A percentile compares a stretch with the other conserved stretches of the same genome.
These are phyloP conservation scores for Opisthocomus hoazin DNA, from an alignment of 2,113 vertebrate genomes.

Conservation along the genomic window DNA sequence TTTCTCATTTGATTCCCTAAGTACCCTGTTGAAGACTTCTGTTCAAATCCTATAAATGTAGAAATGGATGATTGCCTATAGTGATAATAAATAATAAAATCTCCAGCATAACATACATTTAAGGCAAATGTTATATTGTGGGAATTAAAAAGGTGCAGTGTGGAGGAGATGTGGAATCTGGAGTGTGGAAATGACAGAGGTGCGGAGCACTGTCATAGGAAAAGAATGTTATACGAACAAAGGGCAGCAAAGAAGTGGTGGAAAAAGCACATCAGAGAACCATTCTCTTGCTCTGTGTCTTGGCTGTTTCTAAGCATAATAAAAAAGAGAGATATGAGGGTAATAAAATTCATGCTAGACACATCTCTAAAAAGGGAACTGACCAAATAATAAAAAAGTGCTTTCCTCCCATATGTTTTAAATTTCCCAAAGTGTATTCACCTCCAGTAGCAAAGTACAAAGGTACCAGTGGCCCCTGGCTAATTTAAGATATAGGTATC, in stretches of 20 bases:
- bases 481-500: slow-evolving; percentile 40
- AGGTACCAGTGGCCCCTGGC: slow-evolving; percentile 31
- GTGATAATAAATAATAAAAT: neutral
- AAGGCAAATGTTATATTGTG: neutral
- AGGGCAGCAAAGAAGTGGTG: neutral
- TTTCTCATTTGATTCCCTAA: neutral
- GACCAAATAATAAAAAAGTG: neutral
- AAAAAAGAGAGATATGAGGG: slow-evolving; percentile 34
- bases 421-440: slow-evolving; percentile 12
- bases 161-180: neutral
- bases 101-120: neutral
- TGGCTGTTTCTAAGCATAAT: slow-evolving; percentile 25
- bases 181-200: neutral
- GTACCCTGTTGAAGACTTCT: neutral
- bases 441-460: slow-evolving; percentile 20
- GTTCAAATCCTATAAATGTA: neutral
- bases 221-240: slow-evolving; percentile 17
- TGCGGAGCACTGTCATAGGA: neutral
- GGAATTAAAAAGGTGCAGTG: neutral
- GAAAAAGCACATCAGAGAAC: slow-evolving; percentile 47
- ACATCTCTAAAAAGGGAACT: slow-evolving; percentile 43
- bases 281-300: neutral
- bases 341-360: slow-evolving; percentile 43
- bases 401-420: slow-evolving; percentile 42
- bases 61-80: neutral